Conservation (phyloP, 1,140 invertebrate genomes). For the Pogonomyrmex barbatus region DNA sequence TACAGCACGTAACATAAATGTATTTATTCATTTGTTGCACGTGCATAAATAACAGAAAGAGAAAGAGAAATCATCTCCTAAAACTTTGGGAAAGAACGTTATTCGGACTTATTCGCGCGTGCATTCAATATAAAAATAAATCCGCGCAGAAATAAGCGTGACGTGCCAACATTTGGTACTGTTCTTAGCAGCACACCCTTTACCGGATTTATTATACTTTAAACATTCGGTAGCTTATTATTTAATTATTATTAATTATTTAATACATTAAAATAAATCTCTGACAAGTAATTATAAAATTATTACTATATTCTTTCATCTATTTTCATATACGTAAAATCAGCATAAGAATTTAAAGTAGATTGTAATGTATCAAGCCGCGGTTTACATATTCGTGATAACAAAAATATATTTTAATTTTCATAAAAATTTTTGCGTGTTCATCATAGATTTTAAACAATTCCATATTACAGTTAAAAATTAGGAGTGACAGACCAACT, state of each 20-base stretch:
- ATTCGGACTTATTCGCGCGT: background rate
- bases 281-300: background rate
- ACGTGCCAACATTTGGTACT: background rate
- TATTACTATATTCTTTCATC: background rate
- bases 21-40: background rate
- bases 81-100: background rate
- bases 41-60: background rate
- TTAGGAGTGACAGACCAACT: no score
- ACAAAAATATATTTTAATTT: no score
- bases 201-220: background rate
- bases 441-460: no score
- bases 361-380: background rate
- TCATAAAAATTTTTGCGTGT: no score
- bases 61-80: background rate
- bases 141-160: constrained; percentile 33
- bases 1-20: no score
- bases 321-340: background rate
- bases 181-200: background rate
- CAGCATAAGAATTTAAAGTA: background rate
- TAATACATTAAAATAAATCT: background rate
- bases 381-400: no score
- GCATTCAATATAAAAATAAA: constrained; percentile 25
- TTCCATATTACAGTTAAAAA: no score
- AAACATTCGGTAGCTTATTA: background rate
- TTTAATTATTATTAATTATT: background rate